Evolutionary conservation across 1,140 invertebrate genomes (phyloP).

Genomic region (Antheraea mylitta): DNA sequence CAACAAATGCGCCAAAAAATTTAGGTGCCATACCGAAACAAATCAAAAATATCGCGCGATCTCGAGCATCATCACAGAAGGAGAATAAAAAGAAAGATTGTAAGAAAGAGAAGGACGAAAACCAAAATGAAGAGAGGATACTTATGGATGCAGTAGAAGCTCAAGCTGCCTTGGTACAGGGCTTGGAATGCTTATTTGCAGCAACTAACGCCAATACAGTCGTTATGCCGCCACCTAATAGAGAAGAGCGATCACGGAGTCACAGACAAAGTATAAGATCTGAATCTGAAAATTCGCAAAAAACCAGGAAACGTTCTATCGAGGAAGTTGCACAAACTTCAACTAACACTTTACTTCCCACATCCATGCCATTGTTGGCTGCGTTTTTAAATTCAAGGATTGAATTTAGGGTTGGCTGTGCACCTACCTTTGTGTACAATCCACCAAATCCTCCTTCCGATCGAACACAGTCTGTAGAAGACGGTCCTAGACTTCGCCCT

Average conservation of each 20-base stretch:
- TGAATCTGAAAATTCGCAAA: slow-evolving; percentile 63
- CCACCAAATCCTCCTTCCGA: slow-evolving; percentile 44
- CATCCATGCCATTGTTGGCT: slow-evolving; percentile 81
- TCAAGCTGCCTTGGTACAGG: slow-evolving; percentile 75
- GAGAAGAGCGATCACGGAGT: slow-evolving; percentile 64
- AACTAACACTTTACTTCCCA: slow-evolving; percentile 82
- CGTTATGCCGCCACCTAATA: slow-evolving; percentile 68
- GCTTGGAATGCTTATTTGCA: slow-evolving; percentile 73
- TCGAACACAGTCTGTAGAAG: slow-evolving; percentile 44
- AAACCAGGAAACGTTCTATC: slow-evolving; percentile 75
- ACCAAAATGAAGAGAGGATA: slow-evolving; percentile 63
- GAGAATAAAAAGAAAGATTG: slow-evolving; percentile 76
- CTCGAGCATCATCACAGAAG: slow-evolving; percentile 72
- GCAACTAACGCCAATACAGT: slow-evolving; percentile 75
- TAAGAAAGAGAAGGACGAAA: slow-evolving; percentile 70
- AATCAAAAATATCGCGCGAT: slow-evolving; percentile 74
- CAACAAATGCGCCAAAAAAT: slow-evolving; percentile 76
- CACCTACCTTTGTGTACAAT: slow-evolving; percentile 26
- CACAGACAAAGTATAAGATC: slow-evolving; percentile 65
- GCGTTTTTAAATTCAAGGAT: slow-evolving; percentile 81
- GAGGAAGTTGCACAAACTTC: slow-evolving; percentile 82
- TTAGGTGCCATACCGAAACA: slow-evolving; percentile 88
- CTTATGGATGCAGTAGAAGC: slow-evolving; percentile 74
- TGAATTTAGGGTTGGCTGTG: slow-evolving; percentile 75
- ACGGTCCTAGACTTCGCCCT: slow-evolving; percentile 62